Conservation (phyloP, 2,888 invertebrate genomes). For the Hypsopygia costalis region DNA sequence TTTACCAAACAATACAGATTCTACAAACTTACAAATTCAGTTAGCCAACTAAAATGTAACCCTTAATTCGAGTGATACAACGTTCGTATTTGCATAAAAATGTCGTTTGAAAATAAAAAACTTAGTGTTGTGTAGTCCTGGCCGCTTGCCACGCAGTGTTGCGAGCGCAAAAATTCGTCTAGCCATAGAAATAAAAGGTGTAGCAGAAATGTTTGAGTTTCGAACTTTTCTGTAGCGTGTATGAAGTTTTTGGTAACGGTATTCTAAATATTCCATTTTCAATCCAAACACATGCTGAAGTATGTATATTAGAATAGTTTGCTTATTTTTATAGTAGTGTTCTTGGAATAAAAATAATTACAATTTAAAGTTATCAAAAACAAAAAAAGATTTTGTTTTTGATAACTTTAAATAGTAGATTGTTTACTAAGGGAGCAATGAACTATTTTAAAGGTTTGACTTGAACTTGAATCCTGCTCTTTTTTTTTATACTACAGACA, state of each 20-base stretch:
- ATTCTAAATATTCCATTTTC: slow-evolving; percentile 31
- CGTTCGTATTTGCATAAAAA: slow-evolving; percentile 15
- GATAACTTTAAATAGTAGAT: too few species aligned
- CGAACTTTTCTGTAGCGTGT: slow-evolving; percentile 41
- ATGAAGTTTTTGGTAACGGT: slow-evolving; percentile 31
- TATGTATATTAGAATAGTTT: not conserved
- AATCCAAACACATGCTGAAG: not conserved
- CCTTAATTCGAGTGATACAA: not conserved
- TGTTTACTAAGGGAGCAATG: too few species aligned
- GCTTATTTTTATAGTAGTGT: not conserved
- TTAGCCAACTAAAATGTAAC: not conserved
- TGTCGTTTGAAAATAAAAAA: not conserved
- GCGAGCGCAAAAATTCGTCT: slow-evolving; percentile 53
- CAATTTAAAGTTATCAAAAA: too few species aligned
- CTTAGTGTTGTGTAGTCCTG: slow-evolving; percentile 38
- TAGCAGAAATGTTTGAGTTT: slow-evolving; percentile 52
- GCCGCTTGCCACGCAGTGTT: slow-evolving; percentile 58
- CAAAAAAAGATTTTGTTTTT: too few species aligned
- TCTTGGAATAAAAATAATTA: too few species aligned
- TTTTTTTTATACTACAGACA: too few species aligned
- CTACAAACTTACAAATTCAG: slow-evolving; percentile 28
- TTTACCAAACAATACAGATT: slow-evolving; percentile 60
- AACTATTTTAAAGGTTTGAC: too few species aligned
- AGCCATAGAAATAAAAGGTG: slow-evolving; percentile 57
- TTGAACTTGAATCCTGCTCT: too few species aligned